A percentile compares a stretch with the other conserved stretches of the same genome.
phyloP scores from a whole-genome alignment of 2,797 vertebrate genomes.

The Anniella stebbinsi region DNA sequence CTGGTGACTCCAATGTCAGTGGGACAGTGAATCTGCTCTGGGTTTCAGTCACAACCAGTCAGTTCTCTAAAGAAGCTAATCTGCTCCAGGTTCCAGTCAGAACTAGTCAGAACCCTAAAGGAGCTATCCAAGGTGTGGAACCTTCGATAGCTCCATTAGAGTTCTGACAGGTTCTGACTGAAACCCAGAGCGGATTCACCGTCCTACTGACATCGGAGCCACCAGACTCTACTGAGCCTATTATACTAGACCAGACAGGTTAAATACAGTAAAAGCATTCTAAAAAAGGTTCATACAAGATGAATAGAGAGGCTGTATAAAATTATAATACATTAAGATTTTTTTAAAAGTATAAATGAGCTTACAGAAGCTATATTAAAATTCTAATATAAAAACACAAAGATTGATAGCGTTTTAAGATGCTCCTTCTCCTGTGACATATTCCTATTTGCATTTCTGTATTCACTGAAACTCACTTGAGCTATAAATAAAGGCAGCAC shows the following conservation, averaged over 20 bases:
- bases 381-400: not conserved
- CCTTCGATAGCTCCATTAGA: no score
- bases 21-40: no score
- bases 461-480: slow-evolving; percentile 1
- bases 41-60: no score
- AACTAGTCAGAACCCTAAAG: no score
- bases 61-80: no score
- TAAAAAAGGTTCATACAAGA: not conserved
- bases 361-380: not conserved
- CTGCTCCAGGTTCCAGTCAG: no score
- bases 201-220: no score
- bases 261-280: not conserved
- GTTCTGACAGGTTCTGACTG: no score
- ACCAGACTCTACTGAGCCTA: no score
- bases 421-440: not conserved
- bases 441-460: slow-evolving; percentile 9
- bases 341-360: not conserved
- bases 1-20: no score
- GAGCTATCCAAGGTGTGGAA: no score
- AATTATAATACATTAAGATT: not conserved
- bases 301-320: not conserved
- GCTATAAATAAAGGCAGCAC: slow-evolving; percentile 18
- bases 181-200: no score
- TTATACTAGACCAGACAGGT: not conserved
- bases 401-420: not conserved